Base-by-base conservation (phyloP, 2,113 vertebrate genomes). In the Arenaria interpres region DNA sequence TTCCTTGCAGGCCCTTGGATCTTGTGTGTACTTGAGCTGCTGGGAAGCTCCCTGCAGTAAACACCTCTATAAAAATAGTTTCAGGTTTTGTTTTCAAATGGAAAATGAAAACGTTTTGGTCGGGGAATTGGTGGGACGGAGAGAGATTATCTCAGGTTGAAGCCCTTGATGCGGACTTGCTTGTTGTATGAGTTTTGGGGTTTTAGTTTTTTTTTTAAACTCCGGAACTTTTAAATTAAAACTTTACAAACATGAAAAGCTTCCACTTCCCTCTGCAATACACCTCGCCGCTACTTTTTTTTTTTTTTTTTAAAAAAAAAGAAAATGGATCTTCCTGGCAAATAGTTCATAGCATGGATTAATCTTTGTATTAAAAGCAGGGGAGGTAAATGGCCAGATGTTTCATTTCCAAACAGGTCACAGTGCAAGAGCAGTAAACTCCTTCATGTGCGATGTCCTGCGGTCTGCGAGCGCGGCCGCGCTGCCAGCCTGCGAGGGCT, bases 361-460 rank as follows among this genome's bases (percentile, higher is more conserved):
- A 35, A 79, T 96, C 95, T 80, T 45, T 43, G 94, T 91, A 88
- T 95, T 88, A 77, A 97, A 96, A 97, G 80, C 56, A 50, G 43
- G 41, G 68, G 94, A 81, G 92, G 74, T 69, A 85, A 90, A 85
- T 92, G 87, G 72, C 88, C 84, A 88, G 90, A 97, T 98, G 96
- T 97, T 97, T 98, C 97, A 97, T 97, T 96, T 93, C 87, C 96
- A 89, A 57, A 63, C 94, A 43, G 97, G 98, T 98, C 98, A 97
- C 95, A 95, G 97, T 87, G 91, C 96, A 93, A 85, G 93, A 95
- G 96, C 96, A 35, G 84, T 83, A 87, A 98, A 96, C 94, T 97
- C 85, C 96, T 96, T 97, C 97, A 95, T 94, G 91, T 56, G 96
- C 87, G 59, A 92, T 95, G 97, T 96, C 97, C 93, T 87, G 97